Conservation (phyloP, 2,797 vertebrate species). For the Melopsittacus undulatus region DNA sequence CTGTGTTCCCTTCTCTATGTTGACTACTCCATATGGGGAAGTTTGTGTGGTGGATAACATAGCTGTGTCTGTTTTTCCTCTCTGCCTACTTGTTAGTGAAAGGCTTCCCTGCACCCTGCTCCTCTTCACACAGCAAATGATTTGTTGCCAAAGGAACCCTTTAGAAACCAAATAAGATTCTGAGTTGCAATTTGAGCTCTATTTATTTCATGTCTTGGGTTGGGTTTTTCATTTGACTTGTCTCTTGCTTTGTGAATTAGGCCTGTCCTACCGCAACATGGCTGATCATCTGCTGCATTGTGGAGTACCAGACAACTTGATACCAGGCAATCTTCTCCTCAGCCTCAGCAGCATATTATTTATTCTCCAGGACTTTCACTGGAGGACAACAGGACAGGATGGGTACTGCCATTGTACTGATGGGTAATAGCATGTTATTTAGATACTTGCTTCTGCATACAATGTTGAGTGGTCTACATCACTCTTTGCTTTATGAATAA, state of each 20-base stretch:
- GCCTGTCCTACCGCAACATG: neutral
- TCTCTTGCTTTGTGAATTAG: neutral
- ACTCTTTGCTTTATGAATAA: neutral
- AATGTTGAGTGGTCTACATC: neutral
- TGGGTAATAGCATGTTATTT: neutral
- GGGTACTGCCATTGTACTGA: no score
- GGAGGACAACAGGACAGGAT: neutral
- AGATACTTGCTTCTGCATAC: neutral
- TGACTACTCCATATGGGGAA: neutral
- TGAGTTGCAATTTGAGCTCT: neutral
- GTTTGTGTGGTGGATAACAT: neutral
- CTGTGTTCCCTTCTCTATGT: fast-evolving
- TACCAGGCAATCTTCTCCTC: neutral
- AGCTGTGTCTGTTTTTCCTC: neutral
- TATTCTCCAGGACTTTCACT: neutral
- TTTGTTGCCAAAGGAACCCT: neutral
- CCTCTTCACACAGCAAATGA: neutral
- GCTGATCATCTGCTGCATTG: neutral
- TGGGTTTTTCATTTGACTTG: neutral
- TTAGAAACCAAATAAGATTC: neutral
- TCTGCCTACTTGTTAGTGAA: neutral
- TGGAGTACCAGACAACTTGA: neutral
- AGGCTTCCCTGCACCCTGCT: neutral
- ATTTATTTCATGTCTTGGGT: neutral
- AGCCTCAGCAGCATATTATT: neutral